Base-by-base conservation (phyloP, 30 jellyfish, hydroid and myxozoan genomes). In the Aurelia coerulea region DNA sequence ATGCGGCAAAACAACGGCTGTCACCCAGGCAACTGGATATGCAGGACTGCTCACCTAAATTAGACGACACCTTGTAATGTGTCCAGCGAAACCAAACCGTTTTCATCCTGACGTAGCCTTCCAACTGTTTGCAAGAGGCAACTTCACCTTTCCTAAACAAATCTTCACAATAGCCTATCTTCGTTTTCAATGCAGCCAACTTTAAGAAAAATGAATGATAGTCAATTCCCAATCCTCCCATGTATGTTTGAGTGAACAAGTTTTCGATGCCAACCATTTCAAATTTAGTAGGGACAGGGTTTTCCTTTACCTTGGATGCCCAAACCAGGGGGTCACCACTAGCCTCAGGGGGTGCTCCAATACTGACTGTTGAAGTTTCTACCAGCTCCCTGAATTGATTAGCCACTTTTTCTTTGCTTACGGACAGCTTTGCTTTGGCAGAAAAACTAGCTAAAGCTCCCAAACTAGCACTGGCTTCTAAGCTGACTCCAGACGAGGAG, bases 341-440 rank as follows among this genome's bases (percentile, higher is more conserved):
- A 2, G 90, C 85, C 17, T 87, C 91, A 15, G 90, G 96, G 17
- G 96, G 96, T 53, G 91, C 96, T 37, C 96, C 96, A 50, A 87
- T 76, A 52, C 90, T 67, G 10, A 87, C 79, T 46, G 96, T 87
- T 13, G 80, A 52, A 29, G 96, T 87, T 56, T 87, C 90, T 4
- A 58, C 96, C 42, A 32, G 32, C 3, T 39, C 49, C 56, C 84
- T 79, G 59, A 87, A 87, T 8, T 56, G 33, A 10, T 51, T 46
- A 10, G 91, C 96, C 15, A 65, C 73, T 70, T 33, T 46, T 62
- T 79, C 42, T 79, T 87, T 83, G 12, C 51, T 12, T 11, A n/a
- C 19, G 54, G 75, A 62, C 59, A 87, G 66, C 31, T 86, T 64
- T 23, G 64, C 29, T 9, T 74, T 60, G 34, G 80, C 91, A 14